phyloP scores from a whole-genome alignment of 1,140 invertebrate species.

The Cyrtorhinus lividipennis region DNA sequence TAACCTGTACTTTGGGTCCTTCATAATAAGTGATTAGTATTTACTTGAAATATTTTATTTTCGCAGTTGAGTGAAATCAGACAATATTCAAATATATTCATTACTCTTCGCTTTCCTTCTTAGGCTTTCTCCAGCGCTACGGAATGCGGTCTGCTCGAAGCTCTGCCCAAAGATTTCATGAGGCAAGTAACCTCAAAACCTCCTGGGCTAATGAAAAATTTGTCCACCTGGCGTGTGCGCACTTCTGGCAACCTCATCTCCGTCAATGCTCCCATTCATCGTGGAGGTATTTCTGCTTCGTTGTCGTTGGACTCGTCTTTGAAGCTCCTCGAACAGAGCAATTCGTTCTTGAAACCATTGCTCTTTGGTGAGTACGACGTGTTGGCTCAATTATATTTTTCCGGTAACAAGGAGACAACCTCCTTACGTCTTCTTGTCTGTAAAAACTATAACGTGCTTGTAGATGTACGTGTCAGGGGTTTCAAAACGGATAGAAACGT shows the following conservation, averaged over 20 bases:
- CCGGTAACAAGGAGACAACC: too few species aligned
- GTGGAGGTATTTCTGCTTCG: neutral
- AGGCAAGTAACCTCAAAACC: neutral
- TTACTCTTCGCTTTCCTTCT: neutral
- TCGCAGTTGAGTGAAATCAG: neutral
- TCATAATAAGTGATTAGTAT: neutral
- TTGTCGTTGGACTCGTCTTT: neutral
- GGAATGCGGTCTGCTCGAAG: neutral
- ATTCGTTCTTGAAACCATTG: neutral
- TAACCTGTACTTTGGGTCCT: neutral
- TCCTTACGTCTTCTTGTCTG: too few species aligned
- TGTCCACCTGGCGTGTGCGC: neutral
- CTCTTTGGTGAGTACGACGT: neutral
- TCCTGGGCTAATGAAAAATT: neutral
- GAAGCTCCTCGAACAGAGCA: neutral
- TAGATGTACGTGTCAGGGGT: constrained; percentile 20
- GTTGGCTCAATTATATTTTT: too few species aligned
- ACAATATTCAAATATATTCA: neutral
- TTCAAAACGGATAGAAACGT: constrained; percentile 24
- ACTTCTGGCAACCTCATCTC: neutral
- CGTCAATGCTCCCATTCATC: neutral
- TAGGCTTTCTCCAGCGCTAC: neutral
- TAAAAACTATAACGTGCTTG: too few species aligned
- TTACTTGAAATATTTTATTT: neutral
- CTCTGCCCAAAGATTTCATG: constrained; percentile 1